Evolutionary conservation across 2,797 vertebrate species (phyloP).

Genomic region (Ptychadena robeensis): DNA sequence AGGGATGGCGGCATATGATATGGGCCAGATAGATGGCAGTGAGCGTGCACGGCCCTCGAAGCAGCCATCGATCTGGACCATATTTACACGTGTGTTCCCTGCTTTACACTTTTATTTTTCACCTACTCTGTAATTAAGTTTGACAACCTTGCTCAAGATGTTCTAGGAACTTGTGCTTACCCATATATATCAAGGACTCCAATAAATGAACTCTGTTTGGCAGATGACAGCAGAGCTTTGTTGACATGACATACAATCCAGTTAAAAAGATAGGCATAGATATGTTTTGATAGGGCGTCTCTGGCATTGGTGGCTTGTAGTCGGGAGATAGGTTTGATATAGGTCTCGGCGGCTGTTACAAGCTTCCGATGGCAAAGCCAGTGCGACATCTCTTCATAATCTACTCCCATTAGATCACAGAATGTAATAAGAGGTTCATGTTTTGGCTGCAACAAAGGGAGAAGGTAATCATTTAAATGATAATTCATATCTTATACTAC

Average conservation of each 20-base stretch:
- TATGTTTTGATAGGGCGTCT: slow-evolving; percentile 94
- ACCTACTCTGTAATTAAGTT: no score
- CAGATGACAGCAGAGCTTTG: slow-evolving; percentile 85
- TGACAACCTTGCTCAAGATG: neutral
- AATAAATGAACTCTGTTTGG: slow-evolving; percentile 96
- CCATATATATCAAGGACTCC: slow-evolving; percentile 98
- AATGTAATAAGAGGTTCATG: slow-evolving; percentile 88
- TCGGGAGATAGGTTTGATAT: slow-evolving; percentile 91
- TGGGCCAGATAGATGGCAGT: no score
- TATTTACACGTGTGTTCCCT: no score
- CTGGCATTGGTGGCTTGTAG: slow-evolving; percentile 92
- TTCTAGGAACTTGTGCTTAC: slow-evolving; percentile 67
- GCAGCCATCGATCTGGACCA: no score
- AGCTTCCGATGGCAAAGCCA: slow-evolving; percentile 98
- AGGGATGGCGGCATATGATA: no score
- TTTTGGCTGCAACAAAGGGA: slow-evolving; percentile 79
- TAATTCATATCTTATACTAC: neutral
- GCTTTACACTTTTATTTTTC: no score
- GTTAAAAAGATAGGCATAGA: slow-evolving; percentile 96
- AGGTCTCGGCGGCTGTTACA: slow-evolving; percentile 92
- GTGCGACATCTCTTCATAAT: slow-evolving; percentile 94
- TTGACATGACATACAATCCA: slow-evolving; percentile 98
- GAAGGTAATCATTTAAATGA: neutral
- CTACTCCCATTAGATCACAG: slow-evolving; percentile 92
- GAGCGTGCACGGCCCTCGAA: no score